phyloP scores from a whole-genome alignment of 1,140 invertebrate species.

The Papilio aristodemus region DNA sequence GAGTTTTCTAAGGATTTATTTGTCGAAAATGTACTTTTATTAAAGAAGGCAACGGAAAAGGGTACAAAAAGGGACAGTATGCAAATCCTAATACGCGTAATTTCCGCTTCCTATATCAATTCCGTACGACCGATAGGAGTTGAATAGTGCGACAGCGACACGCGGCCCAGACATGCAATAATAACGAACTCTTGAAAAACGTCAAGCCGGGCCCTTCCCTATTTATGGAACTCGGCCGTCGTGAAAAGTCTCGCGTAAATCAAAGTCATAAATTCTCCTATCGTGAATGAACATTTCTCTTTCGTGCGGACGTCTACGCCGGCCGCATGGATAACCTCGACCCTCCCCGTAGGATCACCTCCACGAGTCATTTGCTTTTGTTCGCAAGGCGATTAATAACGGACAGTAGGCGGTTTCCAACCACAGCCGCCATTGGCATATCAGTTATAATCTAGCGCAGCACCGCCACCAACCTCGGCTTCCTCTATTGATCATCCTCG shows the following conservation, averaged over 20 bases:
- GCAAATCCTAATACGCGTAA: constrained; percentile 55
- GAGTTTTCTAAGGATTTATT: constrained; percentile 29
- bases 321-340: constrained; percentile 75
- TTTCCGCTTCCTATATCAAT: constrained; percentile 66
- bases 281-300: constrained; percentile 79
- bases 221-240: constrained; percentile 57
- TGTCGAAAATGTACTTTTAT: constrained; percentile 33
- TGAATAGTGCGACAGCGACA: constrained; percentile 63
- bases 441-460: constrained; percentile 65
- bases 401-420: constrained; percentile 68
- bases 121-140: constrained; percentile 55
- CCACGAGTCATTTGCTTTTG: constrained; percentile 79
- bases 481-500: constrained; percentile 62
- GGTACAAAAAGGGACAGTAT: constrained; percentile 51
- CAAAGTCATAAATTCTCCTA: constrained; percentile 76
- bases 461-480: constrained; percentile 46
- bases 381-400: constrained; percentile 78
- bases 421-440: constrained; percentile 67
- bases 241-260: constrained; percentile 74
- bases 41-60: constrained; percentile 40
- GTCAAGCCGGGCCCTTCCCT: constrained; percentile 69
- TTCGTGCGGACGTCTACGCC: constrained; percentile 67
- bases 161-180: constrained; percentile 61
- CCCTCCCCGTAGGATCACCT: constrained; percentile 74
- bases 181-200: constrained; percentile 63